phyloP scores from a whole-genome alignment of 1,140 invertebrate genomes.

The Scaptodrosophila lebanonensis region DNA sequence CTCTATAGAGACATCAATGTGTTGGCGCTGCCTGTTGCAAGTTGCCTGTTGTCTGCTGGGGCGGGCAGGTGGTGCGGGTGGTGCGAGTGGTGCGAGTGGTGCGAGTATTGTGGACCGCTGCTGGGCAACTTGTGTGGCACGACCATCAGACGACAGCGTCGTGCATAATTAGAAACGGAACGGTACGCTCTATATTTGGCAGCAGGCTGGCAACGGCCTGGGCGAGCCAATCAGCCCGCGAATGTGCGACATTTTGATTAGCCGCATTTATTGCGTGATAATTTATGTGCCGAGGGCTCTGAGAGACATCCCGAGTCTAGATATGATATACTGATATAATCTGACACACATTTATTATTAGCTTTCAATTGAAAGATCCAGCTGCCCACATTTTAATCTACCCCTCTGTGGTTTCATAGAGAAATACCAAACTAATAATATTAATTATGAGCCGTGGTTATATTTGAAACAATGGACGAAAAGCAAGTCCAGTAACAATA shows the following conservation, averaged over 20 bases:
- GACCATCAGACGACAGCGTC: constrained; percentile 22
- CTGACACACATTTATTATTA: too few species aligned
- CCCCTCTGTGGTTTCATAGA: too few species aligned
- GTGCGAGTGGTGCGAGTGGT: not conserved
- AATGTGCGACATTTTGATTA: constrained; percentile 1
- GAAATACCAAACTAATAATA: too few species aligned
- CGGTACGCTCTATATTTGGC: constrained; percentile 46
- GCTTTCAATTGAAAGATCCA: too few species aligned
- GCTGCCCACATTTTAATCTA: too few species aligned
- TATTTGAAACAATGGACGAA: too few species aligned
- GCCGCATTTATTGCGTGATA: constrained; percentile 32
- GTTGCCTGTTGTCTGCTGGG: too few species aligned
- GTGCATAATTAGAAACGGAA: constrained; percentile 59
- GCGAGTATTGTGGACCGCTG: not conserved
- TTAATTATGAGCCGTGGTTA: too few species aligned
- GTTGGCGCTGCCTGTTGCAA: constrained; percentile 52
- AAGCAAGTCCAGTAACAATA: too few species aligned
- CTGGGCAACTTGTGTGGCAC: constrained; percentile 58
- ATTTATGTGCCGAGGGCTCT: constrained; percentile 5
- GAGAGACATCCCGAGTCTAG: not conserved
- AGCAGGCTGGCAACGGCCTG: not conserved
- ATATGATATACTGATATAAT: too few species aligned
- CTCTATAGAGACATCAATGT: constrained; percentile 57
- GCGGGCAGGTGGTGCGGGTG: constrained; percentile 49
- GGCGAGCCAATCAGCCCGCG: constrained; percentile 5